Percentiles rank a stretch among this genome's conserved stretches.
These are phyloP conservation scores for Oplegnathus fasciatus DNA, from an alignment of 2,113 vertebrate species.

Conservation along the genomic window DNA sequence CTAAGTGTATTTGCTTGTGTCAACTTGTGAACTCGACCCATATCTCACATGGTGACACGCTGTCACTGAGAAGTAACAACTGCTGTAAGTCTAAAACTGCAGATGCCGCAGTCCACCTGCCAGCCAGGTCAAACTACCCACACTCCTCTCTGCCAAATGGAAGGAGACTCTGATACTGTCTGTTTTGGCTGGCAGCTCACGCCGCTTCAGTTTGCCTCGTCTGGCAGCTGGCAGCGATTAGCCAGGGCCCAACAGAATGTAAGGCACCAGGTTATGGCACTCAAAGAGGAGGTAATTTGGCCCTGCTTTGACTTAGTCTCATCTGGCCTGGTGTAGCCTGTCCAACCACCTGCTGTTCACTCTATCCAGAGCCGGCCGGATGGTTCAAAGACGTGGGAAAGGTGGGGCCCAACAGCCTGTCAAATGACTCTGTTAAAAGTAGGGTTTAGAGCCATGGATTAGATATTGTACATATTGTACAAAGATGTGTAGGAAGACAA, in stretches of 20 bases:
- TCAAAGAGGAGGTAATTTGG: conserved; percentile 36
- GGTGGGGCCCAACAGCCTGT: background rate
- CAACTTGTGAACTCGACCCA: conserved; percentile 63
- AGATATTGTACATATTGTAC: background rate
- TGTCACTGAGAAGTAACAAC: conserved; percentile 58
- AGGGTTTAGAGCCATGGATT: conserved; percentile 1
- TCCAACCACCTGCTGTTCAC: conserved; percentile 51
- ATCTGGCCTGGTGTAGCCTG: conserved; percentile 32
- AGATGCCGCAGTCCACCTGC: conserved; percentile 69
- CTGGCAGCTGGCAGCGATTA: conserved; percentile 64
- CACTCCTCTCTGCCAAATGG: conserved; percentile 57
- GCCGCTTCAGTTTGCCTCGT: conserved; percentile 39
- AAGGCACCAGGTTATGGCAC: conserved; percentile 45
- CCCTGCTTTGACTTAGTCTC: conserved; percentile 20
- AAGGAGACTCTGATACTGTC: conserved; percentile 59
- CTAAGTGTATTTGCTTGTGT: conserved; percentile 36
- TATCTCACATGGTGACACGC: conserved; percentile 56
- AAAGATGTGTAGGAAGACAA: background rate
- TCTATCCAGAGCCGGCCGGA: conserved; percentile 23
- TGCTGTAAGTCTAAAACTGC: conserved; percentile 58
- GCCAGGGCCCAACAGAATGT: conserved; percentile 51
- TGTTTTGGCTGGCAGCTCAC: conserved; percentile 54
- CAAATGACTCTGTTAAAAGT: background rate
- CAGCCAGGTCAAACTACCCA: conserved; percentile 70
- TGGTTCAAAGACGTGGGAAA: background rate